Evolutionary conservation across 2,797 vertebrate species (phyloP), one percentile per base, ranked within the genome.

Genomic region (Clarias pachynema): DNA sequence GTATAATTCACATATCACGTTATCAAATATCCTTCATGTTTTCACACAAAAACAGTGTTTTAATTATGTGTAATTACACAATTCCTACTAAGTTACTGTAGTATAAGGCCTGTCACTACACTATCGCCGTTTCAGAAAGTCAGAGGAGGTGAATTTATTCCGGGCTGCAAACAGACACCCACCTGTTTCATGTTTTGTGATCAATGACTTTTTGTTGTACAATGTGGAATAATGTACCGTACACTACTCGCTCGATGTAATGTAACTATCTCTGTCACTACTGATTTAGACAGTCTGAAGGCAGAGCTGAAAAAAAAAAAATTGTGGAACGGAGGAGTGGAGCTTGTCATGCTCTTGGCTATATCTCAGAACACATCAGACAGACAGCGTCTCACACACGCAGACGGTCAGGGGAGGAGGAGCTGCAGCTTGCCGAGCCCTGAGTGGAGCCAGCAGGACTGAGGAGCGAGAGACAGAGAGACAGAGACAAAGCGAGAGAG

Each of bases 361-460:
- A n/a, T 72, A 83, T 88, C 86, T 86, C 84, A 83, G 87, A 63
- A 59, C n/a, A 34, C 84, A 81, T 85, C 87, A 88, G 83, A 86
- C 83, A 89, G 88, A 88, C 84, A 81, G 84, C 80, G 88, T 84
- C 81, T 85, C 59, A 74, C 80, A 49, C 75, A 82, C 40, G 73
- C 68, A 86, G 86, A 88, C 88, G 81, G 74, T 69, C 85, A 84
- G 73, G 69, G 83, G 87, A 87, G 83, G 87, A 87, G 86, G 77
- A 81, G 86, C 82, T 44, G 87, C 85, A 57, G 82, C 72, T 84
- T 86, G 85, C 77, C 20, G 88, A 75, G 77, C 81, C 68, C 40
- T 68, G 84, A 81, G 75, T 87, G 84, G 87, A 91, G 84, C 86
- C 90, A 84, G 83, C 69, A 82, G 62, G 82, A 66, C 66, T 75